phyloP scores from a whole-genome alignment of 2,113 vertebrate genomes.

The Lasiurus borealis region DNA sequence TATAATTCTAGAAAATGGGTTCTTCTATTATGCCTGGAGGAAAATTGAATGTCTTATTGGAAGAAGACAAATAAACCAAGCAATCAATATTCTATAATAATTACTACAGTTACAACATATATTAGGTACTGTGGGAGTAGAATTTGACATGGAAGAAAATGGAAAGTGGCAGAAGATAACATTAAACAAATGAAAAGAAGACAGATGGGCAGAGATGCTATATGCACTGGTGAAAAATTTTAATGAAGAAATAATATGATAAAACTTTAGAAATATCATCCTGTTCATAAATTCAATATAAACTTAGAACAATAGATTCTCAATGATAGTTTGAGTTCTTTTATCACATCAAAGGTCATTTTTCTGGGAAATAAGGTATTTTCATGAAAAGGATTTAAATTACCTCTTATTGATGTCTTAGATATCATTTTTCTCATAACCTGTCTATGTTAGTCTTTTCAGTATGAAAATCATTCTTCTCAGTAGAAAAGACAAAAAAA shows the following conservation, averaged over 20 bases:
- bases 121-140: neutral
- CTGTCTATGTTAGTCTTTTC: neutral
- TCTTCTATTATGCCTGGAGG: neutral
- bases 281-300: neutral
- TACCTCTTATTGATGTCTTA: neutral
- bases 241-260: neutral
- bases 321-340: neutral
- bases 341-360: neutral
- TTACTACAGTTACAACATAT: neutral
- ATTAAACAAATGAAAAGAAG: neutral
- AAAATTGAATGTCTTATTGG: neutral
- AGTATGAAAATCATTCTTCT: neutral
- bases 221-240: neutral
- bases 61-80: neutral
- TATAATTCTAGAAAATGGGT: neutral
- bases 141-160: neutral
- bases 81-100: neutral
- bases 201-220: neutral
- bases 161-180: neutral
- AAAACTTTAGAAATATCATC: neutral
- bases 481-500: neutral
- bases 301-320: neutral
- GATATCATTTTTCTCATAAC: neutral
- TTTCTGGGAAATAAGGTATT: neutral
- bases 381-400: neutral